Conservation (phyloP, 2,113 vertebrate species). For the Tor tambroides region DNA sequence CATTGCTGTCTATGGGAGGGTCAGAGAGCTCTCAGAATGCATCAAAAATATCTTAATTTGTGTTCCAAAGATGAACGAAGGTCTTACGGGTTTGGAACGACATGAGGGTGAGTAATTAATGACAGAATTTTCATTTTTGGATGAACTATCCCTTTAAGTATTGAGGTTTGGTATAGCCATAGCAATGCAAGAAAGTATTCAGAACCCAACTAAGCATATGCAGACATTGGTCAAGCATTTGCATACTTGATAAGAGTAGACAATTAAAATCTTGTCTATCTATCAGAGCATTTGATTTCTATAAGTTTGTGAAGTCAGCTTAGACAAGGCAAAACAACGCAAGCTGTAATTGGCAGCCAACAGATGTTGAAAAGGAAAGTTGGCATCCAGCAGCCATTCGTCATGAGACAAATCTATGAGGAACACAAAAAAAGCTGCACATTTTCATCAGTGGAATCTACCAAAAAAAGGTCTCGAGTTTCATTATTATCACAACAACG, state of each 20-base stretch:
- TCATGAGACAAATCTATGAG: constrained; percentile 74
- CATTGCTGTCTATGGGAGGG: too few relatives aligned
- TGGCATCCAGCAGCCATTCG: constrained; percentile 75
- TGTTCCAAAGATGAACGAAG: too few relatives aligned
- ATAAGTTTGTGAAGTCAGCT: constrained; percentile 66
- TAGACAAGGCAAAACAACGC: constrained; percentile 70
- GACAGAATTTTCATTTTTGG: too few relatives aligned
- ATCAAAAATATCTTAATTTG: too few relatives aligned
- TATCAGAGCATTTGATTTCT: constrained; percentile 48
- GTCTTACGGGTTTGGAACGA: too few relatives aligned
- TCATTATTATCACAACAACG: constrained; percentile 8
- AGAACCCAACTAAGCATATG: neutral
- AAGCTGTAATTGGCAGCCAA: constrained; percentile 81
- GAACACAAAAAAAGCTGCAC: constrained; percentile 66
- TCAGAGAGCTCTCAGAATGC: too few relatives aligned
- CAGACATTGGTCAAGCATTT: neutral
- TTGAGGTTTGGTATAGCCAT: neutral
- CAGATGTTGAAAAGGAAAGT: constrained; percentile 79
- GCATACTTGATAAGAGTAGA: constrained; percentile 1
- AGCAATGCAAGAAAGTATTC: neutral
- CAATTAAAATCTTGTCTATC: constrained; percentile 41
- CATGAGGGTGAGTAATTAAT: too few relatives aligned
- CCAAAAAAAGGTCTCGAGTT: constrained; percentile 65
- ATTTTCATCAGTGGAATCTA: constrained; percentile 69
- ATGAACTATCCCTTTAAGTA: neutral